These are phyloP conservation scores for Piscicola geometra DNA, from an alignment of 2,888 invertebrate genomes.

Conservation along the genomic window DNA sequence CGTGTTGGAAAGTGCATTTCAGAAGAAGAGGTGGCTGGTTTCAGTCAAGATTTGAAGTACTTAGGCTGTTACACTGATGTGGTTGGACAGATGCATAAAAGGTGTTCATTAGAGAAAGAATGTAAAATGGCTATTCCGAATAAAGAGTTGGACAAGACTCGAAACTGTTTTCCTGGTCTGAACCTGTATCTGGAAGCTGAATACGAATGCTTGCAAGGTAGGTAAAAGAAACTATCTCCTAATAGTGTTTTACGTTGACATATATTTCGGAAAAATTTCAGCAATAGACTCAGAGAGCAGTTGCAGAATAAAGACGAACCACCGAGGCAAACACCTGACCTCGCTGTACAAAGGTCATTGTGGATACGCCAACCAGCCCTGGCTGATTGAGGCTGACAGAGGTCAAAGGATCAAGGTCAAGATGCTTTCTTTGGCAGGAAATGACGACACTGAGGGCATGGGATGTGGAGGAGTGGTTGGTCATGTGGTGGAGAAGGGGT, in stretches of 20 bases:
- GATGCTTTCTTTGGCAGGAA: neutral
- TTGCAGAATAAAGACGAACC: neutral
- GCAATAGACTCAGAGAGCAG: neutral
- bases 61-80: slow-evolving; percentile 33
- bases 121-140: slow-evolving; percentile 14
- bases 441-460: neutral
- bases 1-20: slow-evolving; percentile 34
- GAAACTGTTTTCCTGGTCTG: no score
- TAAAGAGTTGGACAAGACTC: no score
- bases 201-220: slow-evolving; percentile 26
- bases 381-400: neutral
- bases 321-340: neutral
- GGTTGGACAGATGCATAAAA: neutral
- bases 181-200: slow-evolving; percentile 26
- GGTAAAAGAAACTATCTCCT: no score
- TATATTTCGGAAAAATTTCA: neutral
- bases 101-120: no score
- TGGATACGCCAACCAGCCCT: neutral
- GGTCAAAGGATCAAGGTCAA: neutral
- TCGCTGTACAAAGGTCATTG: neutral
- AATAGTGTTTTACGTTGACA: neutral
- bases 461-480: neutral
- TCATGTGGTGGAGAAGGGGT: neutral
- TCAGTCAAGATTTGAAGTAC: neutral
- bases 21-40: neutral